These are phyloP conservation scores for Monomorium pharaonis DNA, from an alignment of 1,140 invertebrate species.

Conservation along the genomic window DNA sequence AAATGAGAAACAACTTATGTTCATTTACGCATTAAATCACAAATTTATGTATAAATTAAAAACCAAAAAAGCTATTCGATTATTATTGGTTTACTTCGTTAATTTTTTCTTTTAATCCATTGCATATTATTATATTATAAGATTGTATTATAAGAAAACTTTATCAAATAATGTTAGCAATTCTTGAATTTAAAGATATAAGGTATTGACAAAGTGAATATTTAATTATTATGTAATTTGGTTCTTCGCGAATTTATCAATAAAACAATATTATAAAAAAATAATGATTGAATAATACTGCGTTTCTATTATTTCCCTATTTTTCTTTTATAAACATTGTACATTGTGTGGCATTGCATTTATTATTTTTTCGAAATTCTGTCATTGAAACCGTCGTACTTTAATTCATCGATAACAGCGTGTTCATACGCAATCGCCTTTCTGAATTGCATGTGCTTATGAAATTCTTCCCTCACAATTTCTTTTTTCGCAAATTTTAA, in stretches of 20 bases:
- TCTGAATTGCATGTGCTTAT: slow-evolving; percentile 43
- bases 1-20: slow-evolving; percentile 28
- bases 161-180: background rate
- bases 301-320: slow-evolving; percentile 3
- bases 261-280: background rate
- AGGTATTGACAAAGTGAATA: background rate
- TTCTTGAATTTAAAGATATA: slow-evolving; percentile 4
- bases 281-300: background rate
- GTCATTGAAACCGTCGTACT: background rate
- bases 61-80: background rate
- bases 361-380: background rate
- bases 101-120: background rate
- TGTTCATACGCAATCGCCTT: background rate
- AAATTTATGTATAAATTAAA: no score
- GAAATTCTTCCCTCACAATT: background rate
- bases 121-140: background rate
- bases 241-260: background rate
- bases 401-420: background rate
- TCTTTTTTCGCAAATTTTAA: background rate
- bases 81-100: background rate
- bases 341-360: background rate
- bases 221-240: background rate
- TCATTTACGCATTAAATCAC: no score
- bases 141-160: background rate
- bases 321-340: background rate